phyloP scores from a whole-genome alignment of 2,113 vertebrate genomes.

The Toxotes jaculatrix region DNA sequence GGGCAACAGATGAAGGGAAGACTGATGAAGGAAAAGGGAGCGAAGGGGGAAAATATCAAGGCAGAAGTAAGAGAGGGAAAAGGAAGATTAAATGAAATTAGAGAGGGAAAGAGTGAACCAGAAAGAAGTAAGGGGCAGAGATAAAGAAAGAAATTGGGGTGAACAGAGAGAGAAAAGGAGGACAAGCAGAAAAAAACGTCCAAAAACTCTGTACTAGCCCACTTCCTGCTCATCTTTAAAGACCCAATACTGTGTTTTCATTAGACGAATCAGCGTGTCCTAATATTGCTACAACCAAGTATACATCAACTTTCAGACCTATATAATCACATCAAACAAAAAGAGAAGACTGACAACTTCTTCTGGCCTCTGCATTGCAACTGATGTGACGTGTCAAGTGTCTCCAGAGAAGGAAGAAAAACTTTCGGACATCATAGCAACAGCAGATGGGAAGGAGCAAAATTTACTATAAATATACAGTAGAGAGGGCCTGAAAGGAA shows the following conservation, averaged over 20 bases:
- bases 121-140: neutral
- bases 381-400: neutral
- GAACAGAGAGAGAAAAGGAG: conserved; percentile 42
- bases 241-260: neutral
- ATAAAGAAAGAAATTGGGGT: conserved; percentile 34
- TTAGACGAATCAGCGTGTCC: neutral
- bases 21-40: neutral
- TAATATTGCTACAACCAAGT: neutral
- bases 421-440: neutral
- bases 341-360: neutral
- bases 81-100: neutral
- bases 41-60: neutral
- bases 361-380: neutral
- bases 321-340: conserved; percentile 1
- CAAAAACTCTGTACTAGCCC: conserved; percentile 15
- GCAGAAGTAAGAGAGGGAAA: neutral
- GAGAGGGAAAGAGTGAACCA: neutral
- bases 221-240: conserved; percentile 25
- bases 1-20: conserved; percentile 28
- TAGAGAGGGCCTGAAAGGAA: neutral
- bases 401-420: neutral
- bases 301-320: neutral
- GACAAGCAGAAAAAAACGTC: conserved; percentile 24
- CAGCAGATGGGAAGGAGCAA: neutral
- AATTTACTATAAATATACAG: neutral